phyloP scores from a whole-genome alignment of 2,113 vertebrate species.

The Alces alces region DNA sequence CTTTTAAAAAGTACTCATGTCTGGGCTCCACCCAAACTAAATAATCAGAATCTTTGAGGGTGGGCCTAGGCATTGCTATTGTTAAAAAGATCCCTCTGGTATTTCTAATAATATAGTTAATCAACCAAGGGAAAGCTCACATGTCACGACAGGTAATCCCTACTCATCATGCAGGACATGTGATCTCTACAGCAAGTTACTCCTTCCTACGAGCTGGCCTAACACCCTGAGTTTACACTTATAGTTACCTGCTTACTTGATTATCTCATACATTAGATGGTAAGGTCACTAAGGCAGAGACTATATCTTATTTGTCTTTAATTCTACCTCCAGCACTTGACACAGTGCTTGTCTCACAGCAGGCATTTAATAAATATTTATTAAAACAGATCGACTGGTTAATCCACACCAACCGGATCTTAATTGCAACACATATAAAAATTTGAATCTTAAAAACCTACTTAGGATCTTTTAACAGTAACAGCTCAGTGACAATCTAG shows the following conservation, averaged over 20 bases:
- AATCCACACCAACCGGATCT: neutral
- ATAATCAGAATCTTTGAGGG: neutral
- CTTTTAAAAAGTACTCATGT: neutral
- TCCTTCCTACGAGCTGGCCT: neutral
- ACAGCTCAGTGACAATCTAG: neutral
- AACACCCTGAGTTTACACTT: neutral
- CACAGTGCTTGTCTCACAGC: neutral
- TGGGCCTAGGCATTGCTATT: neutral
- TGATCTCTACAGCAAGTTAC: neutral
- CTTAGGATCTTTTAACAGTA: neutral
- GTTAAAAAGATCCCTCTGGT: neutral
- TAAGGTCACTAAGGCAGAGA: neutral
- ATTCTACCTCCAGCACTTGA: neutral
- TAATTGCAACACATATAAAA: neutral
- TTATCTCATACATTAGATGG: neutral
- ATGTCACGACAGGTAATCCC: neutral
- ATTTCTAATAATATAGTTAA: neutral
- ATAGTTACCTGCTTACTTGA: neutral
- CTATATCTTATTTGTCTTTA: neutral
- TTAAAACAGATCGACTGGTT: neutral
- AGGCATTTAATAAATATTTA: constrained; percentile 27
- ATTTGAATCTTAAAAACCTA: neutral
- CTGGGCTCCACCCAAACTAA: neutral
- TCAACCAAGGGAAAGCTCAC: neutral
- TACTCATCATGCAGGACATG: neutral